Percentiles rank a stretch among this genome's conserved stretches.
Conservation (phyloP, 2,113 vertebrate species). For the Boulengeromyrus knoepffleri region DNA sequence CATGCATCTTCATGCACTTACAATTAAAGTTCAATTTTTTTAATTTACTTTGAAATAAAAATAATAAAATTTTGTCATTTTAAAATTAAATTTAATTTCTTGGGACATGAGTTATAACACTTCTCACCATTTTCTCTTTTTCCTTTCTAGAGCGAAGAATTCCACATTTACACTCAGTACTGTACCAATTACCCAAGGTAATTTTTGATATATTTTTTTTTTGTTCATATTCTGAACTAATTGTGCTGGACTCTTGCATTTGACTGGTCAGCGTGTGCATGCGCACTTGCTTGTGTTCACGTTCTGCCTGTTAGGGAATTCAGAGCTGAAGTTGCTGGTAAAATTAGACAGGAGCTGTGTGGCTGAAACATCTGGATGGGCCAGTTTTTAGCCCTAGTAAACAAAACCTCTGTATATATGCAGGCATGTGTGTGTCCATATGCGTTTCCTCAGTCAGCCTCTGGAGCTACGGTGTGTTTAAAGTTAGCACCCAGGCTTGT, state of each 20-base stretch:
- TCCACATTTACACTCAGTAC: slow-evolving; percentile 78
- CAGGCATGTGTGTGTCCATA: background rate
- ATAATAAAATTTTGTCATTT: background rate
- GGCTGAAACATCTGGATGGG: background rate
- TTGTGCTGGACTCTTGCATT: background rate
- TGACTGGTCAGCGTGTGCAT: background rate
- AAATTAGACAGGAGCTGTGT: background rate
- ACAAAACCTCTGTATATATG: background rate
- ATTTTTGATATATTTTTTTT: slow-evolving; percentile 36
- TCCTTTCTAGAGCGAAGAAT: slow-evolving; percentile 71
- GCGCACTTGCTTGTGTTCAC: slow-evolving; percentile 26
- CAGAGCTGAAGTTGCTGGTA: background rate
- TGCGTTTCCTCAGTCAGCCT: background rate
- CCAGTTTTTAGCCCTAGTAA: background rate
- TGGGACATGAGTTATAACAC: background rate
- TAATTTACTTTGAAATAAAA: background rate
- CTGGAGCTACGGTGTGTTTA: background rate
- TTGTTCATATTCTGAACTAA: background rate
- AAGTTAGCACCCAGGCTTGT: background rate
- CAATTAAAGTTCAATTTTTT: background rate
- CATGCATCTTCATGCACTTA: background rate
- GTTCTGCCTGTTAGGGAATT: background rate
- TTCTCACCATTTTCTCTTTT: slow-evolving; percentile 16
- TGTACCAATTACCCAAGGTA: slow-evolving; percentile 82
- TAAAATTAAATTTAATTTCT: background rate